Percentiles rank a stretch among this genome's conserved stretches.
Evolutionary conservation across 2,797 vertebrate species (phyloP).

Genomic region (Pseudochirops cupreus): DNA sequence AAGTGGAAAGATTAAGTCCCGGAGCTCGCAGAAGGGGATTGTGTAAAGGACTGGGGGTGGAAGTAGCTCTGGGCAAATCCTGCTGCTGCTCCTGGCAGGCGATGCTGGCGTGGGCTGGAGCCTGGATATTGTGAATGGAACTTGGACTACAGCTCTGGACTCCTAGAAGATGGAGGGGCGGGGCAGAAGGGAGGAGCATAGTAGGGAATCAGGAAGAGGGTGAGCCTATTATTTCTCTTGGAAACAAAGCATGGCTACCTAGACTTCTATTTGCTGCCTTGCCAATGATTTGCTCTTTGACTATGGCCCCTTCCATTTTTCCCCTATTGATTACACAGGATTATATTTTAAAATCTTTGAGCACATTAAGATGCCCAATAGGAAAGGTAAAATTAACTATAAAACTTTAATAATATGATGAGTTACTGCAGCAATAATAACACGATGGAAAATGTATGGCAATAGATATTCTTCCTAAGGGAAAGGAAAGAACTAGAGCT

Average conservation of each 20-base stretch:
- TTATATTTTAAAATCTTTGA: neutral
- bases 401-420: neutral
- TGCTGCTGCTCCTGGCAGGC: slow-evolving; percentile 4
- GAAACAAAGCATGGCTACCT: neutral
- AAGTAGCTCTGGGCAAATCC: slow-evolving; percentile 10
- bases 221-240: neutral
- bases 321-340: neutral
- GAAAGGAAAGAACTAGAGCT: neutral
- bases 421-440: neutral
- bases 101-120: neutral
- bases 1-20: slow-evolving; percentile 8
- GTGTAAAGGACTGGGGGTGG: neutral
- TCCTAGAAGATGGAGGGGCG: neutral
- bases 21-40: neutral
- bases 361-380: neutral
- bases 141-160: slow-evolving; percentile 1
- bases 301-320: neutral
- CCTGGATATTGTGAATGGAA: slow-evolving; percentile 7
- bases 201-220: neutral
- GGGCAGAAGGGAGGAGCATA: neutral
- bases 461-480: neutral
- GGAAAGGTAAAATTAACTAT: neutral
- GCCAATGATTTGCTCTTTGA: neutral
- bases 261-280: neutral
- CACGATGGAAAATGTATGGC: neutral